Evolutionary conservation across 2,797 vertebrate genomes (phyloP).

Genomic region (Mionectes olivaceus): DNA sequence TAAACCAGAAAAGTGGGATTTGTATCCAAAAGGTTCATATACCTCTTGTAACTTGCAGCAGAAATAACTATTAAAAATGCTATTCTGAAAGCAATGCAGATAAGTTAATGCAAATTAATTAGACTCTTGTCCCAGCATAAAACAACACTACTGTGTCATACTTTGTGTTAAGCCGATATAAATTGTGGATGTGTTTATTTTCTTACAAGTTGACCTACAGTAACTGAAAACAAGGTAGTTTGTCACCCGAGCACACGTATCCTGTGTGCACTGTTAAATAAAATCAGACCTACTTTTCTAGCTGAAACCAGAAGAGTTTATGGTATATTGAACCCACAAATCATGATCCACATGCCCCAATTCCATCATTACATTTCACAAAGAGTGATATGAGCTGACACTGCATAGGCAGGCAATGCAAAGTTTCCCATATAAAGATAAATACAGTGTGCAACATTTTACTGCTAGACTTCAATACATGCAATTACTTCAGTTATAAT

Average conservation of each 20-base stretch:
- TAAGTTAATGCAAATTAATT: not conserved
- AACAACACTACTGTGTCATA: not conserved
- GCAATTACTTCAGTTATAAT: conserved; percentile 44
- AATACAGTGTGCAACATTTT: conserved; percentile 19
- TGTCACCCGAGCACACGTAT: not conserved
- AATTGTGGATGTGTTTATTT: not conserved
- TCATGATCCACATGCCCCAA: conserved; percentile 13
- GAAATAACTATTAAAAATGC: not conserved
- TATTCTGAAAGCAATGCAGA: not conserved
- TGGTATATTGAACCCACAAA: conserved; percentile 47
- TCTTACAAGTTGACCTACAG: not conserved
- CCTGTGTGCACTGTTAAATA: not conserved
- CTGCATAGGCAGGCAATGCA: not conserved
- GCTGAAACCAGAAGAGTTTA: not conserved
- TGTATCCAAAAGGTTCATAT: not conserved
- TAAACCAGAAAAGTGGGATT: not conserved
- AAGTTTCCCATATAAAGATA: conserved; percentile 49
- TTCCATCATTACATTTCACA: conserved; percentile 27
- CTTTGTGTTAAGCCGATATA: not conserved
- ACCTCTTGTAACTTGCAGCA: not conserved
- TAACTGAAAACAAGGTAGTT: not conserved
- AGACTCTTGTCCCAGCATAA: not conserved
- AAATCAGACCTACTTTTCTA: conserved; percentile 2
- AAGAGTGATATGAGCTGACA: conserved; percentile 19
- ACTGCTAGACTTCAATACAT: conserved; percentile 29